phyloP scores from a whole-genome alignment of 2,888 invertebrate species.

The Drosophila emarginata region DNA sequence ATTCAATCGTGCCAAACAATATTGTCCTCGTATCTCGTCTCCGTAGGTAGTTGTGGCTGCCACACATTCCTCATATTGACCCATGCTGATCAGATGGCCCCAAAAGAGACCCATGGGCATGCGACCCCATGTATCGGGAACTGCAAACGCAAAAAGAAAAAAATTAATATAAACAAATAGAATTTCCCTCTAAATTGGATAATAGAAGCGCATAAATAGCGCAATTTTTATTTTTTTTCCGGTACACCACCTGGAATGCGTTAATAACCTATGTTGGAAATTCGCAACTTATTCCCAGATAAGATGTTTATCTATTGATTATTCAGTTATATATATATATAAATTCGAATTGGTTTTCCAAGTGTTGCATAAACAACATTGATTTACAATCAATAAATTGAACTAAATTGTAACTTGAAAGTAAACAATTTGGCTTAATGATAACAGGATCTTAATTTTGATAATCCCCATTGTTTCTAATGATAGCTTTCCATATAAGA shows the following conservation, averaged over 20 bases:
- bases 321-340: slow-evolving; percentile 11
- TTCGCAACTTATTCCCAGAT: slow-evolving; percentile 25
- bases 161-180: too few relatives aligned
- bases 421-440: too few relatives aligned
- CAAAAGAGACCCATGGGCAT: slow-evolving; percentile 82
- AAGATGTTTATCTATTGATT: neutral
- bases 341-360: neutral
- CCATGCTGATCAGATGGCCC: slow-evolving; percentile 82
- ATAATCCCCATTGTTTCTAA: neutral
- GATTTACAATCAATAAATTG: slow-evolving; percentile 16
- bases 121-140: slow-evolving; percentile 83
- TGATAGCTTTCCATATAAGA: neutral
- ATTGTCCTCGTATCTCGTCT: slow-evolving; percentile 80
- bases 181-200: too few relatives aligned
- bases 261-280: neutral
- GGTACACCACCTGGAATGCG: neutral
- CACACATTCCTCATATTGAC: slow-evolving; percentile 83
- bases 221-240: too few relatives aligned
- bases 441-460: neutral
- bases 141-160: slow-evolving; percentile 60
- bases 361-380: slow-evolving; percentile 12
- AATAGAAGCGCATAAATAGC: too few relatives aligned
- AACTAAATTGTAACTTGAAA: neutral
- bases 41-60: slow-evolving; percentile 65
- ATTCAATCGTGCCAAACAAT: slow-evolving; percentile 80